Base-by-base conservation (phyloP, 2,888 invertebrate genomes). In the Iphiclides podalirius region DNA sequence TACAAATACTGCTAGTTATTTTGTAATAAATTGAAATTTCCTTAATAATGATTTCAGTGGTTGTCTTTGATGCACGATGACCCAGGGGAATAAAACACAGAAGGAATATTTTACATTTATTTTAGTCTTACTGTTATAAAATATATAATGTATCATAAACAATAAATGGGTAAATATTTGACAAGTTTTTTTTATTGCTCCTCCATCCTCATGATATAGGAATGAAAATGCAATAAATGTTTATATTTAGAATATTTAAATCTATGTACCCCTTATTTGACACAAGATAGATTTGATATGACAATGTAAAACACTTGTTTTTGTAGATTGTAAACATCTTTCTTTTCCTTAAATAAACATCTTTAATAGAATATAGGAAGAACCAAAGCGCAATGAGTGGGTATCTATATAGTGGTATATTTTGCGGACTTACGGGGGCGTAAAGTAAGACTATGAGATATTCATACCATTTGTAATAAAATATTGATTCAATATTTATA, bases 1-100 rank as follows among this genome's bases (percentile, higher is more conserved):
- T n/a, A n/a, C n/a, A n/a, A n/a, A n/a, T n/a, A n/a, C n/a, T n/a
- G n/a, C n/a, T n/a, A n/a, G n/a, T n/a, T n/a, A n/a, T n/a, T n/a
- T n/a, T n/a, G n/a, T n/a, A n/a, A n/a, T n/a, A n/a, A n/a, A n/a
- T n/a, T n/a, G n/a, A n/a, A n/a, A 11, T 31, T 82, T 90, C 84
- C 89, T 91, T 87, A 90, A 89, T 69, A 56, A 55, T 61, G 52
- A 55, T 78, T 84, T 60, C 90, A 95, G 95, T 96, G 91, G 95
- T 95, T 53, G 96, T 96, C 4, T 96, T 96, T 69, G 96, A 96
- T 87, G 96, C 95, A 7, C 91, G 93, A 46, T 93, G 75, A 90
- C 47, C 56, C 48, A 58, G 58, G 58, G 54, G 52, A 55, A 34
- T 39, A 20, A 50, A 37, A 52, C 26, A 46, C 45, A 59, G 57